A percentile compares a stretch with the other conserved stretches of the same genome.
Conservation (phyloP, 2,888 invertebrate genomes). For the Pachydiplax longipennis region DNA sequence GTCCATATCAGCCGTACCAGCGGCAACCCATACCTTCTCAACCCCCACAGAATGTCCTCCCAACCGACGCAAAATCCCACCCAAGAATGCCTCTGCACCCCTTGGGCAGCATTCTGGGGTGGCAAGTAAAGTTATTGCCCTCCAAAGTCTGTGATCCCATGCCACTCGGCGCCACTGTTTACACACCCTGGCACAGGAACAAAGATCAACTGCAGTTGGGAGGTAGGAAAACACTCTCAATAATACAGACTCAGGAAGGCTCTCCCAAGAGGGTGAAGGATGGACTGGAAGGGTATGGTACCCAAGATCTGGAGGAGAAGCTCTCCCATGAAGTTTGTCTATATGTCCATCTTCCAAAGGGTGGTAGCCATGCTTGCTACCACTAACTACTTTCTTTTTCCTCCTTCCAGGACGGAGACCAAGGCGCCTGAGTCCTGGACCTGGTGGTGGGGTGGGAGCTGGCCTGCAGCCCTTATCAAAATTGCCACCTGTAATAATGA, state of each 20-base stretch:
- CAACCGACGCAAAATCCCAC: not conserved
- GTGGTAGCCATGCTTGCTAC: conserved; percentile 18
- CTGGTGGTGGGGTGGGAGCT: conserved; percentile 22
- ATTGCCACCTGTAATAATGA: not conserved
- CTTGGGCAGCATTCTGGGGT: conserved; percentile 7
- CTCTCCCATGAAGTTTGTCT: conserved; percentile 11
- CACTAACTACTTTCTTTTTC: conserved; percentile 9
- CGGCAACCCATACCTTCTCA: conserved; percentile 4
- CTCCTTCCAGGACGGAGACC: conserved; percentile 12
- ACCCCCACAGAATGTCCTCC: conserved; percentile 10
- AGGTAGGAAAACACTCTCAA: conserved; percentile 2
- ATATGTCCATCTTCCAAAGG: conserved; percentile 7
- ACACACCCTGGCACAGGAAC: conserved; percentile 78
- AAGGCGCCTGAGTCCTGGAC: not conserved
- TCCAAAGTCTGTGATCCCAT: conserved; percentile 81
- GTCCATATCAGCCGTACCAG: not conserved
- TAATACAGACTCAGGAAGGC: conserved; percentile 1
- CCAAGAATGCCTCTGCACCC: conserved; percentile 1
- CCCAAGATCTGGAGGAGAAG: conserved; percentile 18
- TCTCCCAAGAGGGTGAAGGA: not conserved
- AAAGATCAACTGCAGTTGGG: conserved; percentile 63
- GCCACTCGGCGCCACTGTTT: conserved; percentile 77
- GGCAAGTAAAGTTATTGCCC: conserved; percentile 61
- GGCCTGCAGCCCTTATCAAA: conserved; percentile 40
- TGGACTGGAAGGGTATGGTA: conserved; percentile 19